Percentiles rank a stretch among this genome's conserved stretches.
Evolutionary conservation across 2,113 vertebrate species (phyloP).

Genomic region (Alaudala cheleensis): DNA sequence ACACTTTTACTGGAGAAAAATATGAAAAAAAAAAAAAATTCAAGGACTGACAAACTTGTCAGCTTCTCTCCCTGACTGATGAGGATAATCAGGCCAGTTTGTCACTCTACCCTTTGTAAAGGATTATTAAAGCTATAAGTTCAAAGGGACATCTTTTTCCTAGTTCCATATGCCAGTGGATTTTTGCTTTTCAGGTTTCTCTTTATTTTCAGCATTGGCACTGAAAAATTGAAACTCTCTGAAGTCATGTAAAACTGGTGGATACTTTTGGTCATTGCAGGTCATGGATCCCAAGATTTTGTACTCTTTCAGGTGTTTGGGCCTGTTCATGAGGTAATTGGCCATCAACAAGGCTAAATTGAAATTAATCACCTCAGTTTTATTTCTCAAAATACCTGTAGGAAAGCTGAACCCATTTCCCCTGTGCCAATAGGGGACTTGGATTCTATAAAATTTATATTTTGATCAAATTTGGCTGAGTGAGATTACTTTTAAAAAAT

Average conservation of each 20-base stretch:
- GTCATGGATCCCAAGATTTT: neutral
- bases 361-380: neutral
- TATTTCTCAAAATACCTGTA: neutral
- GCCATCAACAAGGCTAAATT: neutral
- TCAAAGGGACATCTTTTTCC: neutral
- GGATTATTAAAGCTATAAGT: neutral
- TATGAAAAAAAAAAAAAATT: neutral
- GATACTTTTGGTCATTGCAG: neutral
- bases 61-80: neutral
- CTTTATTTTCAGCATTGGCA: neutral
- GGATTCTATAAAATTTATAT: neutral
- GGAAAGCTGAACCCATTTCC: neutral
- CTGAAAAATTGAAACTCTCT: neutral
- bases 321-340: neutral
- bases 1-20: neutral
- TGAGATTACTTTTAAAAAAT: neutral
- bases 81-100: neutral
- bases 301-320: neutral
- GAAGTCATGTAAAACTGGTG: neutral
- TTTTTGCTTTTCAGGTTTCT: neutral
- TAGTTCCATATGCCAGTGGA: neutral
- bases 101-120: neutral
- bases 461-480: neutral
- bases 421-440: neutral
- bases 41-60: neutral